Evolutionary conservation across 2,888 invertebrate genomes (phyloP), one percentile per base, ranked within the genome.

Genomic region (Plusia festucae): DNA sequence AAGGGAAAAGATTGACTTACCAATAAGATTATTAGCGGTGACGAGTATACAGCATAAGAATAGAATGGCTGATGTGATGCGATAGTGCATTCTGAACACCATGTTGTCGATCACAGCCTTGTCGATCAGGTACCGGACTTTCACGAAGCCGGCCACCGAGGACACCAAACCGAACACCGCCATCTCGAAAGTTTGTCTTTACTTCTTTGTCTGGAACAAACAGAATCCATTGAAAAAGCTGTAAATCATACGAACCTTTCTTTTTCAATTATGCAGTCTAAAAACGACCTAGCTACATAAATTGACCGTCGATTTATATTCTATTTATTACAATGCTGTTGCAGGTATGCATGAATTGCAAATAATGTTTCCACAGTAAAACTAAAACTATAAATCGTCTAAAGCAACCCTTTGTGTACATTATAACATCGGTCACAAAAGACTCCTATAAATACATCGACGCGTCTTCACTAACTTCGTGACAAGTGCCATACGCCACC

Each of bases 51-150:
- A 98, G 91, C 97, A 97, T 61, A 97, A 96, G 92, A 98, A 98
- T 76, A 98, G 95, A 82, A 98, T 97, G 65, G 98, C 98, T 56
- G 98, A 97, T 49, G 98, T 98, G 90, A 98, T 97, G 90, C 98
- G 96, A 92, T 98, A 98, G 92, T 98, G 98, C 89, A 97, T 97
- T 84, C 98, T 96, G 94, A 98, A 98, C 70, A 98, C 97, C 97
- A 98, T 97, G 92, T 98, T 98, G 95, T 98, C 98, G 85, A 98
- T 98, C 82, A 98, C 96, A 70, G 98, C 98, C 92, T 97, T 98
- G 96, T 98, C 98, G 89, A 98, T 96, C 81, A 98, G 96, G 96
- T 97, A 97, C 91, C 98, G 97, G 90, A 98, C 97, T 96, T 98
- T 98, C 84, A 98, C 96, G 91, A 98, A 98, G 94, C 98, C 98